Conservation (phyloP, 2,888 invertebrate species). For the Eupithecia subfuscata region DNA sequence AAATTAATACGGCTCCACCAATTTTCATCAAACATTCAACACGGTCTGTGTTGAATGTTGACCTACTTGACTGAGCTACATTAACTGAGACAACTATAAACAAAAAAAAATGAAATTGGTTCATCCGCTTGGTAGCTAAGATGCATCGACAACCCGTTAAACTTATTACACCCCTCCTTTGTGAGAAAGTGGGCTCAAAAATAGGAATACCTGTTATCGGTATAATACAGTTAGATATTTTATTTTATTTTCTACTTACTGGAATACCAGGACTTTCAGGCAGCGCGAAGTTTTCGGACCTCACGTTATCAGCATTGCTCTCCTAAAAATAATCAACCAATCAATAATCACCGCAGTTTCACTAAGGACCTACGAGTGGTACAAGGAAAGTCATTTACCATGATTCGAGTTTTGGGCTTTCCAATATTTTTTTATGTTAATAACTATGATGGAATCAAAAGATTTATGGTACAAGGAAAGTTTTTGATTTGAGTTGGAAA, state of each 20-base stretch:
- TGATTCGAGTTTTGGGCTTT: no score
- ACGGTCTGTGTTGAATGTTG: no score
- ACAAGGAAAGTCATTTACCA: no score
- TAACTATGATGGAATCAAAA: no score
- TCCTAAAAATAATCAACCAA: conserved; percentile 53
- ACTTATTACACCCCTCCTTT: neutral
- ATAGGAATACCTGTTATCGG: neutral
- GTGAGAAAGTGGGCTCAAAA: no score
- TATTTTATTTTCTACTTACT: conserved; percentile 51
- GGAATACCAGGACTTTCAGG: conserved; percentile 62
- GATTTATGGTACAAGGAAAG: no score
- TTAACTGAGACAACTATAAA: no score
- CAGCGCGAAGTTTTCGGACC: conserved; percentile 49
- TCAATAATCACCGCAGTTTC: neutral
- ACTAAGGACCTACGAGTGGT: neutral
- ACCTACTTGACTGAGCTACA: no score
- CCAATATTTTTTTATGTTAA: no score
- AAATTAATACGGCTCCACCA: neutral
- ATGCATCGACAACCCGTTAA: no score
- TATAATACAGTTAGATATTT: neutral
- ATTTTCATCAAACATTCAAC: neutral
- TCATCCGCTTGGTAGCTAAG: no score
- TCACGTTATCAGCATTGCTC: conserved; percentile 55
- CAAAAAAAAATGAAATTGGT: no score
- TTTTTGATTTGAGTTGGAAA: neutral